Conservation (phyloP, 2,113 vertebrate species). For the Stictonetta naevosa region DNA sequence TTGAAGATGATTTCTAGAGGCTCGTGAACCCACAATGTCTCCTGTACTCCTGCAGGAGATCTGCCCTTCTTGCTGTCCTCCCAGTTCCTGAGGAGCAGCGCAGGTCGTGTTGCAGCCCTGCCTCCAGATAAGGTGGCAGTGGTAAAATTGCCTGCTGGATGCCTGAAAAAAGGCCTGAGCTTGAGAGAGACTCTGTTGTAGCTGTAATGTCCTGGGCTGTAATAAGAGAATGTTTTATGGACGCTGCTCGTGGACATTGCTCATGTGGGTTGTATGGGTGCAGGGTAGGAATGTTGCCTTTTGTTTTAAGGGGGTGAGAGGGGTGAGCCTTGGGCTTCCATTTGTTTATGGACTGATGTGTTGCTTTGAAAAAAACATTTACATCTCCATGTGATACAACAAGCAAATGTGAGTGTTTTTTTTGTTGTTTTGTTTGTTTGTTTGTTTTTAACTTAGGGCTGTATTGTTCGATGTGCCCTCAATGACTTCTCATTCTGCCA, state of each 20-base stretch:
- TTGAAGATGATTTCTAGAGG: not conserved
- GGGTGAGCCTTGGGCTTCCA: not conserved
- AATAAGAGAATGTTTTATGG: not conserved
- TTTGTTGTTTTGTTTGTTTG: too few relatives aligned
- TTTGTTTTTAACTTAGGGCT: not conserved
- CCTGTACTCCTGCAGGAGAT: not conserved
- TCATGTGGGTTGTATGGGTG: not conserved
- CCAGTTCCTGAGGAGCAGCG: not conserved
- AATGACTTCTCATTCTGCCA: not conserved
- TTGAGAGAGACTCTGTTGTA: not conserved
- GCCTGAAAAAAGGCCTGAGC: not conserved
- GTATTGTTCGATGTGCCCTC: not conserved
- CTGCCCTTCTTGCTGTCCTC: not conserved
- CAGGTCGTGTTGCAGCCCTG: not conserved
- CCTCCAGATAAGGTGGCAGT: not conserved
- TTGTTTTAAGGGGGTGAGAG: not conserved
- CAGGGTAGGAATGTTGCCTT: not conserved
- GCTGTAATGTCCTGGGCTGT: not conserved
- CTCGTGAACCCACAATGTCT: not conserved
- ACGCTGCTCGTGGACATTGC: not conserved
- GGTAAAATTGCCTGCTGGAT: not conserved
- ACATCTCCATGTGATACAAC: not conserved
- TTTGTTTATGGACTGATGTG: not conserved
- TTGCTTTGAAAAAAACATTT: not conserved
- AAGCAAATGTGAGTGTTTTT: not conserved